Evolutionary conservation across 2,888 invertebrate species (phyloP), one percentile per base, ranked within the genome.

Genomic region (Andricus curvator): DNA sequence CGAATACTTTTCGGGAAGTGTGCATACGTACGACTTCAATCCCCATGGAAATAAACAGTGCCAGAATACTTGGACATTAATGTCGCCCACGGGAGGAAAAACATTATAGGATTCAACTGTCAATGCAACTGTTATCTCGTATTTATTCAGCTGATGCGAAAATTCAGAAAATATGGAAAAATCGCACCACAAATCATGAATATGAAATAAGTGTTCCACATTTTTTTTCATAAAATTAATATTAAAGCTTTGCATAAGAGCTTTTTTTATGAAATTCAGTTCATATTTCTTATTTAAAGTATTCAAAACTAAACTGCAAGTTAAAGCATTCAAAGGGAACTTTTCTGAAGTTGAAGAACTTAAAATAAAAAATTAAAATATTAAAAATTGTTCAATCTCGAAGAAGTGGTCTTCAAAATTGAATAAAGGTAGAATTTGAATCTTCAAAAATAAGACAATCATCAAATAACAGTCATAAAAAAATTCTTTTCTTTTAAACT

Each of bases 1-100:
- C 29, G 76, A 70, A 51, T 60, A 78, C 60, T 78, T 77, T 51
- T 22, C 77, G 74, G 60, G 17, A 60, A 64, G 78, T 70, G 62
- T 74, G 78, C 64, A 48, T 70, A 70, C 70, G 29, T 29, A 70
- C 29, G 51, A 51, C 51, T 70, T 29, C 25, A 70, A 70, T 70
- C 51, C 70, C 70, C 51, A 29, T 51, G 70, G 70, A 70, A 70
- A 70, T 70, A 70, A 70, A 70, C 70, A 70, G 25, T 33, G 68
- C 51, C 48, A 20, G 25, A 70, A 48, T 51, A 48, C 51, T 70
- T 70, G 70, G 51, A 70, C 70, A 29, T 70, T 70, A 70, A 70
- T 70, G 70, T 70, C 20, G 9, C 51, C 29, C 70, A 29, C 48
- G 70, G 29, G 70, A 51, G 15, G 51, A 20, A 48, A 70, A 70